Evolutionary conservation across 2,888 invertebrate genomes (phyloP).

Genomic region (Pollenia labialis): DNA sequence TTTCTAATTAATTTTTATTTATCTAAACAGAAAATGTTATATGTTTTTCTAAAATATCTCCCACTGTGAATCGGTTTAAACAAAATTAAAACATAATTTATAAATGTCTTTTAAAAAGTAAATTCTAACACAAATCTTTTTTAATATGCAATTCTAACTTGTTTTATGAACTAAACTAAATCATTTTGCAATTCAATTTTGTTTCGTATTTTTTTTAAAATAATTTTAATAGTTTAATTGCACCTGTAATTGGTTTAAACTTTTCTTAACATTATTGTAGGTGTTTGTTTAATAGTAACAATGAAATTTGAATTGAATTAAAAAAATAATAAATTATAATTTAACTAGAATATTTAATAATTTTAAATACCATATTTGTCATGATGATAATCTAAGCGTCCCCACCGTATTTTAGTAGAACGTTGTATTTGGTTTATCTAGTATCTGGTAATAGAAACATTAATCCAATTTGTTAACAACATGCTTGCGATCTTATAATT

Average conservation of each 20-base stretch:
- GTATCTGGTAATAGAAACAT: constrained; percentile 34
- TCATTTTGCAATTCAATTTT: constrained; percentile 23
- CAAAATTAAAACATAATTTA: constrained; percentile 13
- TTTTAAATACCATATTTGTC: constrained; percentile 49
- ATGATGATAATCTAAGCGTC: constrained; percentile 50
- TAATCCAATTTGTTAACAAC: constrained; percentile 68
- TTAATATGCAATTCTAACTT: neutral
- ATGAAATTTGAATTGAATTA: constrained; percentile 51
- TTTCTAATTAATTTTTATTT: too few relatives aligned
- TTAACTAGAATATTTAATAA: constrained; percentile 36
- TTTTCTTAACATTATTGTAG: constrained; percentile 23
- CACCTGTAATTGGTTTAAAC: constrained; percentile 46
- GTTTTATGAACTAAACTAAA: constrained; percentile 13
- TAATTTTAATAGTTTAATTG: constrained; percentile 52
- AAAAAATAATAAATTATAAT: constrained; percentile 57
- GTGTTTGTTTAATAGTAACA: constrained; percentile 35
- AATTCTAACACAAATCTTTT: neutral
- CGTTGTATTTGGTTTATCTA: neutral
- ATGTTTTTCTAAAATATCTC: neutral
- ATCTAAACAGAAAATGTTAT: too few relatives aligned
- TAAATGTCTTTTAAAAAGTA: neutral
- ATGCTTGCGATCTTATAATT: constrained; percentile 54
- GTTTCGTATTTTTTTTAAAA: constrained; percentile 23
- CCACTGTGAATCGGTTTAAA: neutral
- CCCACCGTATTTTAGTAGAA: neutral